A percentile compares a stretch with the other conserved stretches of the same genome.
Evolutionary conservation across 2,888 invertebrate species (phyloP).

Genomic region (Hirtodrosophila cameraria): DNA sequence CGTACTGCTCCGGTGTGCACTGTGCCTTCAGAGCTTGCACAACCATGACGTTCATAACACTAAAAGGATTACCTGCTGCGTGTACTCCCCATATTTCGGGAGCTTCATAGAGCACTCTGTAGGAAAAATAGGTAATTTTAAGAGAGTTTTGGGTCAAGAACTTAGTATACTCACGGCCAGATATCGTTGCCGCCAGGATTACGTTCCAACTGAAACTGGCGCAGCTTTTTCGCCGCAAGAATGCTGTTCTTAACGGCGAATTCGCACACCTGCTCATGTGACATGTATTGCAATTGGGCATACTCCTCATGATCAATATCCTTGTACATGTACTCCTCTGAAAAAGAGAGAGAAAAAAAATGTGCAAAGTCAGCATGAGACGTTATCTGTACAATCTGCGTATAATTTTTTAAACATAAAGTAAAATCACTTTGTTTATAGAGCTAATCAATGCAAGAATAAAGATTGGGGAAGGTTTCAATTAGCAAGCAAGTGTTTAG

Average conservation of each 20-base stretch:
- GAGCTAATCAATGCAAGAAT: not conserved
- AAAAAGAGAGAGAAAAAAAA: not conserved
- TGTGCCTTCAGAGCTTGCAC: conserved; percentile 94
- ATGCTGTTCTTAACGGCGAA: conserved; percentile 48
- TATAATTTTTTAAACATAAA: not conserved
- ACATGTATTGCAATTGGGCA: conserved; percentile 52
- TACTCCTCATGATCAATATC: conserved; percentile 37
- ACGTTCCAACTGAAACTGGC: conserved; percentile 89
- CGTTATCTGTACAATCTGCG: not conserved
- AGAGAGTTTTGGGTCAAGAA: not conserved
- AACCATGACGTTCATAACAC: conserved; percentile 95
- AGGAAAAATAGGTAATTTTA: not conserved
- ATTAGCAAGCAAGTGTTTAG: not conserved
- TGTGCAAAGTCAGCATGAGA: conserved; percentile 51
- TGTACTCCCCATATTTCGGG: conserved; percentile 58
- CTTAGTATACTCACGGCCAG: conserved; percentile 77
- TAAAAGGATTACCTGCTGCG: conserved; percentile 83
- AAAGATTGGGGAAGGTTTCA: not conserved
- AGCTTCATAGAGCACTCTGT: conserved; percentile 49
- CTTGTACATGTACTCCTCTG: conserved; percentile 56
- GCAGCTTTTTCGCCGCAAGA: conserved; percentile 88
- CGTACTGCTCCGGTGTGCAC: conserved; percentile 93
- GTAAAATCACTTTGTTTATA: not conserved
- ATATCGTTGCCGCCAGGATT: conserved; percentile 80
- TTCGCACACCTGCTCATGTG: conserved; percentile 76